Conservation (phyloP, 1,140 invertebrate species). For the Apis dorsata region DNA sequence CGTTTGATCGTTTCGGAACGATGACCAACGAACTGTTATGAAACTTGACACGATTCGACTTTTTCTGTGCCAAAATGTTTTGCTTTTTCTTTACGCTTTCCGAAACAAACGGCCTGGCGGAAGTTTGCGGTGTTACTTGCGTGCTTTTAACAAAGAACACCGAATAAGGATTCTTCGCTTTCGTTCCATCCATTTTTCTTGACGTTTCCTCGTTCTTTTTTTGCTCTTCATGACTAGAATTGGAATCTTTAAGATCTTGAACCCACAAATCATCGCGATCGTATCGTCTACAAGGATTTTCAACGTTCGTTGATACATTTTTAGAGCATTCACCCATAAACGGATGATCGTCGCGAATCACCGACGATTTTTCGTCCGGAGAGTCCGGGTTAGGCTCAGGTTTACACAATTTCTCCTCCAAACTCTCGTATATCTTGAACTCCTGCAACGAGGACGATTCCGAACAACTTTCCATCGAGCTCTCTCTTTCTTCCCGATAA, state of each 20-base stretch:
- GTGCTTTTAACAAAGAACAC: constrained; percentile 26
- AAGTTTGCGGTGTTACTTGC: not conserved
- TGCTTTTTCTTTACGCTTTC: not conserved
- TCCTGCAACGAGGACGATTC: constrained; percentile 35
- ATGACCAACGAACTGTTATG: not conserved
- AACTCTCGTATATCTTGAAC: not conserved
- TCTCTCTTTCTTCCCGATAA: constrained; percentile 38
- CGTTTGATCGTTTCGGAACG: not conserved
- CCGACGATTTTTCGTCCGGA: not conserved
- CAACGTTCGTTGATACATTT: not conserved
- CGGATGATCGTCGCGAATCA: not conserved
- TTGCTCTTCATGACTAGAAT: not conserved
- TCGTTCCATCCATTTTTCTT: not conserved
- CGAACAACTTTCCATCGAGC: constrained; percentile 28
- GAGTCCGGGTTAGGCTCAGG: not conserved
- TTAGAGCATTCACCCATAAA: not conserved
- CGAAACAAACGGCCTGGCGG: not conserved
- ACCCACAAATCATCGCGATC: constrained; percentile 54
- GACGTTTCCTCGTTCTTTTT: not conserved
- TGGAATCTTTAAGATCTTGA: constrained; percentile 4
- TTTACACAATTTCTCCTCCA: not conserved
- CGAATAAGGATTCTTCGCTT: constrained; percentile 33
- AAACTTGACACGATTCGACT: constrained; percentile 8
- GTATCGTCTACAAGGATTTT: constrained; percentile 34
- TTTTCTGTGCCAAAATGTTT: not conserved